phyloP scores from a whole-genome alignment of 2,113 vertebrate genomes.

The Murina feae region DNA sequence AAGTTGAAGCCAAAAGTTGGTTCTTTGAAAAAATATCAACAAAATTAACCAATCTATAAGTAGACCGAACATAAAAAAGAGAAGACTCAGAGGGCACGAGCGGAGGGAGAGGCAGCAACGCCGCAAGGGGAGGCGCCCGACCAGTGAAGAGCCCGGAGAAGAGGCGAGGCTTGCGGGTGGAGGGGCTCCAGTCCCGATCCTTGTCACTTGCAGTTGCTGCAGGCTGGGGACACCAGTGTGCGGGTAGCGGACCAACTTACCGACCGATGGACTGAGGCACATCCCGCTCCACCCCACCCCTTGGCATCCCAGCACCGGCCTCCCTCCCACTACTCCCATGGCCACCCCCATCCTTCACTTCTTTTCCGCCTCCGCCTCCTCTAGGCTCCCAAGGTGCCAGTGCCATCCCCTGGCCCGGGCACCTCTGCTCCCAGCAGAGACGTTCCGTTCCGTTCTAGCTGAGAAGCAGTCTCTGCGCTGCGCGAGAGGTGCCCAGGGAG shows the following conservation, averaged over 20 bases:
- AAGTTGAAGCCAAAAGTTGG: neutral
- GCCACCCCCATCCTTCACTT: conserved; percentile 44
- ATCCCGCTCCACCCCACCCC: conserved; percentile 40
- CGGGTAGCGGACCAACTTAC: conserved; percentile 39
- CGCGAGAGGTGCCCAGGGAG: conserved; percentile 57
- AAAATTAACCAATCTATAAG: neutral
- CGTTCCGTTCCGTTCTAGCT: neutral
- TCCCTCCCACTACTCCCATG: conserved; percentile 3
- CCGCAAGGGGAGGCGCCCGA: too few relatives aligned
- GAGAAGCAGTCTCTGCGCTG: conserved; percentile 40
- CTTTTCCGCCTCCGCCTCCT: conserved; percentile 51
- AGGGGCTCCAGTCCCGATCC: neutral
- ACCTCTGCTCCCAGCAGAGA: conserved; percentile 50
- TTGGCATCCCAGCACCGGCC: conserved; percentile 26
- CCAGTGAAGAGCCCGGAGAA: neutral
- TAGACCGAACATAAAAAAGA: neutral
- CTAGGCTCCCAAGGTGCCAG: conserved; percentile 47
- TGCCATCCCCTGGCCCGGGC: conserved; percentile 50
- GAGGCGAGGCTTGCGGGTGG: conserved; percentile 22
- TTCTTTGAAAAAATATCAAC: neutral
- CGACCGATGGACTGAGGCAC: conserved; percentile 58
- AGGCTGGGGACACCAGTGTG: neutral
- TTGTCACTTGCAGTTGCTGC: neutral
- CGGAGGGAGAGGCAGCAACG: too few relatives aligned
- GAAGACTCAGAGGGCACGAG: too few relatives aligned